These are phyloP conservation scores for Sardinella longiceps DNA, from an alignment of 2,797 vertebrate genomes.

Conservation along the genomic window DNA sequence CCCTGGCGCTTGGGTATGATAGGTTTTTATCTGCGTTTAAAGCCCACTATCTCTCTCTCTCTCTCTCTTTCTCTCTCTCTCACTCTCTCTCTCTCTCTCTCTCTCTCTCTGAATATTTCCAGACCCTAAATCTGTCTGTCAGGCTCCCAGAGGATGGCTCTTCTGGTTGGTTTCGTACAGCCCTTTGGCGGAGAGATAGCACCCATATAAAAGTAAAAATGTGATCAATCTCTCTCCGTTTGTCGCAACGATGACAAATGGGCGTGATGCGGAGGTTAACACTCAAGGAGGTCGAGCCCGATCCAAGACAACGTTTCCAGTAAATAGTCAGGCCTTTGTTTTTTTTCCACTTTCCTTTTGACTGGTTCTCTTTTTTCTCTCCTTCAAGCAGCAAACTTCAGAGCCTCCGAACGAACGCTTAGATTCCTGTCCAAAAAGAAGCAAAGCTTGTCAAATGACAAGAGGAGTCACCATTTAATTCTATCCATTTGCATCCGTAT, in stretches of 20 bases:
- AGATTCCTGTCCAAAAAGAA: constrained; percentile 41
- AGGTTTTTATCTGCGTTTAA: constrained; percentile 57
- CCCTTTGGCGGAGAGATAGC: constrained; percentile 44
- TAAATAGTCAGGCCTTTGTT: constrained; percentile 47
- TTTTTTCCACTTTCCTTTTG: constrained; percentile 45
- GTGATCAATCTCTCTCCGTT: constrained; percentile 51
- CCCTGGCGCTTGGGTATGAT: not conserved
- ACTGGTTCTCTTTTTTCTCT: constrained; percentile 62
- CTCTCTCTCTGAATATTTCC: constrained; percentile 61
- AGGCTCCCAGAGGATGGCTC: constrained; percentile 40
- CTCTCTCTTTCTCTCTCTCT: too few relatives aligned
- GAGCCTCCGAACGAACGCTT: not conserved
- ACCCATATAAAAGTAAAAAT: constrained; percentile 44
- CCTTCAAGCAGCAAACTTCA: constrained; percentile 36
- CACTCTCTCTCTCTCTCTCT: not conserved
- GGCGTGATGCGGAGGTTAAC: constrained; percentile 38
- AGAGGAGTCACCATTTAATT: constrained; percentile 66
- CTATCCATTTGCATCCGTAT: not conserved
- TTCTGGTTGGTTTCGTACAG: constrained; percentile 31
- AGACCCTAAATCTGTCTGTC: constrained; percentile 51
- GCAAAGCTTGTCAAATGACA: constrained; percentile 28
- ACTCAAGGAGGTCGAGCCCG: constrained; percentile 38
- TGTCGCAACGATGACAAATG: constrained; percentile 57
- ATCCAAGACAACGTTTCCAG: constrained; percentile 44
- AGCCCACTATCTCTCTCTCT: constrained; percentile 31